Base-by-base conservation (phyloP, 1,140 invertebrate genomes). In the Mizuhopecten yessoensis region DNA sequence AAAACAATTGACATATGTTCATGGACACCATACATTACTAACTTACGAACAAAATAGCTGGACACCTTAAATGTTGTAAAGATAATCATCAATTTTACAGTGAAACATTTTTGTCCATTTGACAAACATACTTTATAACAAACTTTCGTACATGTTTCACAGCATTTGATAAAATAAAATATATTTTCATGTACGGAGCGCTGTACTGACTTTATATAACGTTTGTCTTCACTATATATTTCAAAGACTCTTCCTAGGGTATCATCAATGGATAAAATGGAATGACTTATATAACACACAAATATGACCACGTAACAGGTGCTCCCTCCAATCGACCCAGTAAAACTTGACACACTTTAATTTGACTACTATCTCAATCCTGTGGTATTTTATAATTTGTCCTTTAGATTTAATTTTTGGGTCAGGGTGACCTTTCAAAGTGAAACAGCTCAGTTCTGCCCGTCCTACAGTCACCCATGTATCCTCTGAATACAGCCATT, bases 341-440 rank as follows among this genome's bases (percentile, higher is more conserved):
- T 20, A 23, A 75, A 75, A 75, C n/a, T 9, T 75, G 57, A 75
- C 57, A 75, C 17, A 75, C 23, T 75, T 75, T 75, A 75, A 75
- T 75, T 29, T 75, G 57, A n/a, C n/a, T 75, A 75, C 17, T 29
- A 75, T n/a, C 0, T 20, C 9, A 13, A 1, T 15, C 42, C 57
- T 0, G 5, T 29, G 57, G 57, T 17, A 75, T 75, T 75, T 75
- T 29, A 11, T n/a, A 75, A 29, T 75, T 75, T 75, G 57, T 29
- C 57, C 57, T 75, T 75, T 75, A 75, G 57, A 75, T 29, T 75
- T 75, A 75, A 75, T 75, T 75, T 75, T 75, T 75, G n/a, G 57
- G 57, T 75, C 57, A 75, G n/a, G 57, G 57, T 75, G 57, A 75
- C 57, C n/a, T 75, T 75, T 75, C 57, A 75, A 75, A n/a, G 57